These are phyloP conservation scores for Orthonevra nobilis DNA, from an alignment of 2,888 invertebrate genomes.

Conservation along the genomic window DNA sequence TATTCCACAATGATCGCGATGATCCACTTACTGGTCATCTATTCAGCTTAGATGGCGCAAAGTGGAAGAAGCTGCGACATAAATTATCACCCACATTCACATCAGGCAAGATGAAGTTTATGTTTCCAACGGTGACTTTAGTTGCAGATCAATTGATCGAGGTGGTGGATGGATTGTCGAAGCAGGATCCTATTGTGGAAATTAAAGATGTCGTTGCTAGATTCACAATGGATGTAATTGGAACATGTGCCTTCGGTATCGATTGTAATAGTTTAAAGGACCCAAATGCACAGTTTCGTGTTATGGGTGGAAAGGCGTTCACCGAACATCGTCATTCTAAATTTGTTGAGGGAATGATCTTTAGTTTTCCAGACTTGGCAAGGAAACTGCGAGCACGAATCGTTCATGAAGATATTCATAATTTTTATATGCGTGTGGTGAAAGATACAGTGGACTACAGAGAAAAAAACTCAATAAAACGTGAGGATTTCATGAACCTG, in stretches of 20 bases:
- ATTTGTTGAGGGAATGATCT: constrained; percentile 68
- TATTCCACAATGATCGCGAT: constrained; percentile 73
- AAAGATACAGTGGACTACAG: constrained; percentile 77
- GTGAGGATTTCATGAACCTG: constrained; percentile 83
- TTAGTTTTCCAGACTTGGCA: constrained; percentile 73
- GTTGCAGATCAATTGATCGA: constrained; percentile 73
- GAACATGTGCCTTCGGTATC: constrained; percentile 80
- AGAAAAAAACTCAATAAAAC: constrained; percentile 77
- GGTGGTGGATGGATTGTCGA: not conserved
- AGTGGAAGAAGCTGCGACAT: constrained; percentile 77
- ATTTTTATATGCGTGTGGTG: constrained; percentile 80
- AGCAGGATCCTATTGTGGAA: constrained; percentile 76
- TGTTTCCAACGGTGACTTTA: constrained; percentile 73
- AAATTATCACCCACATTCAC: constrained; percentile 74
- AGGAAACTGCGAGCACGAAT: constrained; percentile 72
- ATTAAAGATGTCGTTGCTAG: constrained; percentile 78
- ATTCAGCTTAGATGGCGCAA: constrained; percentile 78
- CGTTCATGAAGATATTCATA: constrained; percentile 73
- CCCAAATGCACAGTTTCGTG: constrained; percentile 77
- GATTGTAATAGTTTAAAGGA: constrained; percentile 74
- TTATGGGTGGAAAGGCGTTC: constrained; percentile 73
- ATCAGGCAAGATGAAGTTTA: constrained; percentile 73
- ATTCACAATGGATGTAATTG: constrained; percentile 81
- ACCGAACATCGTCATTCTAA: constrained; percentile 68
- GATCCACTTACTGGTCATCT: constrained; percentile 79